A percentile compares a stretch with the other conserved stretches of the same genome.
phyloP scores from a whole-genome alignment of 2,888 invertebrate genomes.

The Mythimna albipuncta region DNA sequence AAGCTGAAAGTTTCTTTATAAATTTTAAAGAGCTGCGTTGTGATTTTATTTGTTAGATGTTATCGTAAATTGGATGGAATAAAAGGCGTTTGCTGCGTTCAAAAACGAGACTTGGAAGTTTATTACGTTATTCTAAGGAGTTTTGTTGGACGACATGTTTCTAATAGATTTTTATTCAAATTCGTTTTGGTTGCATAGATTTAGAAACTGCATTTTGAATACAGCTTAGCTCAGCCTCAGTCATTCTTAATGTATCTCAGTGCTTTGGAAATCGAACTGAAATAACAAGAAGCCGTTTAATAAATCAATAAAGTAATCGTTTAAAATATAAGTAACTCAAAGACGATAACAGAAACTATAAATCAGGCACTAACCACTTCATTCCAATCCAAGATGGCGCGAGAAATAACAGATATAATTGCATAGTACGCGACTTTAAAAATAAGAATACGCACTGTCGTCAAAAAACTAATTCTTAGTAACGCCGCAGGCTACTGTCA shows the following conservation, averaged over 20 bases:
- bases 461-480: conserved; percentile 43
- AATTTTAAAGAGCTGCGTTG: conserved; percentile 58
- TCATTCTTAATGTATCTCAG: background rate
- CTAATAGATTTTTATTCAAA: conserved; percentile 27
- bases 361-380: conserved; percentile 40
- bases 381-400: conserved; percentile 37
- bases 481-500: conserved; percentile 54
- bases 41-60: conserved; percentile 62
- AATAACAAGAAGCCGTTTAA: conserved; percentile 15
- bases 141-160: conserved; percentile 13
- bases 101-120: conserved; percentile 33
- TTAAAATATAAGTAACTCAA: conserved; percentile 4
- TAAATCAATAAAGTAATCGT: conserved; percentile 24
- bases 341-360: conserved; percentile 30
- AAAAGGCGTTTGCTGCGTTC: conserved; percentile 48
- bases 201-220: background rate
- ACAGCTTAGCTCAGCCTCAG: background rate
- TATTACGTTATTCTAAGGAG: conserved; percentile 31
- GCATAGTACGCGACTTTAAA: conserved; percentile 24
- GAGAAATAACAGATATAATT: conserved; percentile 38
- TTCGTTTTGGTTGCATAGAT: background rate
- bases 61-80: conserved; percentile 57
- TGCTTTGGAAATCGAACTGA: background rate
- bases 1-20: conserved; percentile 56
- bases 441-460: conserved; percentile 24